A percentile compares a stretch with the other conserved stretches of the same genome.
Evolutionary conservation across 2,888 invertebrate species (phyloP).

Genomic region (Phymatocera aterrima): DNA sequence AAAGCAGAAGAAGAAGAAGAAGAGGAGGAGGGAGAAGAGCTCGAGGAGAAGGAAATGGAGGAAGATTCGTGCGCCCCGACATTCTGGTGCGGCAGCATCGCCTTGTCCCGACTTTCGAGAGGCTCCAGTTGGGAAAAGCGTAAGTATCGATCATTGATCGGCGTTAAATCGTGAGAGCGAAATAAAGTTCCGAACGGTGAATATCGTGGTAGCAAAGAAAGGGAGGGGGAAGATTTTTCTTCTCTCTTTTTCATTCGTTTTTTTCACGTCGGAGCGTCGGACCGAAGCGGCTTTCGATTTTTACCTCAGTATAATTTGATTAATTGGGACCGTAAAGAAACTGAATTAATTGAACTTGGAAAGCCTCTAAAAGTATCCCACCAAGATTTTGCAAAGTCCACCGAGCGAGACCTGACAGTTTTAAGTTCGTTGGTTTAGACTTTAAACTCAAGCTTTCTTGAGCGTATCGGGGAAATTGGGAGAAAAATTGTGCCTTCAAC

Average conservation of each 20-base stretch:
- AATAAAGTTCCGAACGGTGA: neutral
- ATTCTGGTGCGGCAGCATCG: neutral
- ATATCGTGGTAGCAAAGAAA: neutral
- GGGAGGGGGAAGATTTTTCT: neutral
- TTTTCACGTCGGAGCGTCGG: neutral
- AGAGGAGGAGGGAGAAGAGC: neutral
- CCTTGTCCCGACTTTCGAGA: neutral
- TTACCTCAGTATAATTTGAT: conserved; percentile 29
- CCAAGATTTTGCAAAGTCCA: conserved; percentile 29
- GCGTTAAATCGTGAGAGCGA: neutral
- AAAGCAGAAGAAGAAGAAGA: neutral
- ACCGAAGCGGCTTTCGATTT: conserved; percentile 11
- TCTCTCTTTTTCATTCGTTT: neutral
- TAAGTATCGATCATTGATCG: conserved; percentile 15
- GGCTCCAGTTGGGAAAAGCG: neutral
- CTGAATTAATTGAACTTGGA: conserved; percentile 37
- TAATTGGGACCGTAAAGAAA: conserved; percentile 30
- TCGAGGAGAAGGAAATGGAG: too few species aligned
- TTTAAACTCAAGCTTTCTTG: neutral
- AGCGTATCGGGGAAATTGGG: conserved; percentile 27
- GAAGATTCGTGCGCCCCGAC: too few species aligned
- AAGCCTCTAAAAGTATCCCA: conserved; percentile 15
- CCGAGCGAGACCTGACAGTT: conserved; percentile 37
- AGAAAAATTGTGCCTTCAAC: conserved; percentile 5
- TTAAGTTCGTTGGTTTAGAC: conserved; percentile 39